Conservation (phyloP, 2,113 vertebrate species). For the Limanda limanda region DNA sequence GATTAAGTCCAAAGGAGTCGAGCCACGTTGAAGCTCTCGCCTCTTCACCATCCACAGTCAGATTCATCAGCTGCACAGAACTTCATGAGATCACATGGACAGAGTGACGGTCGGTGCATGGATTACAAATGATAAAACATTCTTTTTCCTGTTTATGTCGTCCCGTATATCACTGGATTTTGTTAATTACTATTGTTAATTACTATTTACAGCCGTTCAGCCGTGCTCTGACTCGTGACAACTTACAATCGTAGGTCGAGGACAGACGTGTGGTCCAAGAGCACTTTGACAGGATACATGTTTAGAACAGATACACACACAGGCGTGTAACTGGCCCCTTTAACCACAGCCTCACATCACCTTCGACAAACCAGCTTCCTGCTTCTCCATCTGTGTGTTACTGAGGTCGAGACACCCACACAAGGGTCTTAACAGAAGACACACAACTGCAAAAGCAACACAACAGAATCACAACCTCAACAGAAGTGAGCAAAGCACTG, state of each 20-base stretch:
- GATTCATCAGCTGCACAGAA: not conserved
- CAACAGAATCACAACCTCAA: too few relatives aligned
- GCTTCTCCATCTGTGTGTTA: not conserved
- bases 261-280: constrained; percentile 40
- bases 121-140: not conserved
- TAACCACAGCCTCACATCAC: not conserved
- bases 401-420: not conserved
- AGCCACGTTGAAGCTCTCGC: not conserved
- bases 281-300: constrained; percentile 20
- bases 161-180: not conserved
- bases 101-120: not conserved
- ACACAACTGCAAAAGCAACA: too few relatives aligned
- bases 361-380: constrained; percentile 7
- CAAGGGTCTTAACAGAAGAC: too few relatives aligned
- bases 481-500: too few relatives aligned
- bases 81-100: constrained; percentile 7
- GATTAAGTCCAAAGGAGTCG: not conserved
- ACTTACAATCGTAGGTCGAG: constrained; percentile 18
- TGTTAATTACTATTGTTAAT: not conserved
- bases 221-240: constrained; percentile 1
- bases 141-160: not conserved
- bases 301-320: constrained; percentile 3
- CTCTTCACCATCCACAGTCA: not conserved
- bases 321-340: not conserved
- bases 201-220: constrained; percentile 12